These are phyloP conservation scores for Philantomba maxwellii DNA, from an alignment of 2,113 vertebrate species.

Conservation along the genomic window DNA sequence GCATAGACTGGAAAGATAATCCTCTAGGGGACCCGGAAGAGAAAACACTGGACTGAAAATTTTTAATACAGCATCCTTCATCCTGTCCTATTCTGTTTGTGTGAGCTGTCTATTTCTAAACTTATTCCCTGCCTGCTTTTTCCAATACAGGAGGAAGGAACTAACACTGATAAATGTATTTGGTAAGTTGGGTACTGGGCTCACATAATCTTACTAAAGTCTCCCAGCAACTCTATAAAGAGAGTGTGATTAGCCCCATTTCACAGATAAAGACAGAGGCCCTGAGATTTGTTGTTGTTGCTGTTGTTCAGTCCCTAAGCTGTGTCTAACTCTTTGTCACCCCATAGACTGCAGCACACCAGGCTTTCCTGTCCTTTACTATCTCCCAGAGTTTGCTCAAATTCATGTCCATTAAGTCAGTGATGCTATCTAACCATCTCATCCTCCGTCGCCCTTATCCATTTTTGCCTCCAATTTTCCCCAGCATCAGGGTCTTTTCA, in stretches of 20 bases:
- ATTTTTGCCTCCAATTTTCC: not conserved
- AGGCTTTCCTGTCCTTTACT: not conserved
- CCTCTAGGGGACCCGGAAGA: not conserved
- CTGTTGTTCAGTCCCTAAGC: not conserved
- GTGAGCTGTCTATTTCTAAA: not conserved
- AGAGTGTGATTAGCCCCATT: not conserved
- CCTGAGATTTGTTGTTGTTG: not conserved
- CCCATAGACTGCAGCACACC: not conserved
- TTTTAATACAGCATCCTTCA: not conserved
- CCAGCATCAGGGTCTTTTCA: not conserved
- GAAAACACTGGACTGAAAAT: not conserved
- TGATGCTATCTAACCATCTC: not conserved
- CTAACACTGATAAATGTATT: not conserved
- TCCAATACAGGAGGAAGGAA: not conserved
- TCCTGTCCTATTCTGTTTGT: not conserved
- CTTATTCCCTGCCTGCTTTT: not conserved
- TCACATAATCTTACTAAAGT: not conserved
- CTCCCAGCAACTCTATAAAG: not conserved
- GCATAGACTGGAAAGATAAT: not conserved
- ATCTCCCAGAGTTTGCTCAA: not conserved
- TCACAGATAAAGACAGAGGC: not conserved
- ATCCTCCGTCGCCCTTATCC: not conserved
- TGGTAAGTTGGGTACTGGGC: not conserved
- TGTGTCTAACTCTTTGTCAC: not conserved
- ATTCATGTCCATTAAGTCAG: not conserved